Conservation (phyloP, 2,113 vertebrate species). For the Sylvietta virens region DNA sequence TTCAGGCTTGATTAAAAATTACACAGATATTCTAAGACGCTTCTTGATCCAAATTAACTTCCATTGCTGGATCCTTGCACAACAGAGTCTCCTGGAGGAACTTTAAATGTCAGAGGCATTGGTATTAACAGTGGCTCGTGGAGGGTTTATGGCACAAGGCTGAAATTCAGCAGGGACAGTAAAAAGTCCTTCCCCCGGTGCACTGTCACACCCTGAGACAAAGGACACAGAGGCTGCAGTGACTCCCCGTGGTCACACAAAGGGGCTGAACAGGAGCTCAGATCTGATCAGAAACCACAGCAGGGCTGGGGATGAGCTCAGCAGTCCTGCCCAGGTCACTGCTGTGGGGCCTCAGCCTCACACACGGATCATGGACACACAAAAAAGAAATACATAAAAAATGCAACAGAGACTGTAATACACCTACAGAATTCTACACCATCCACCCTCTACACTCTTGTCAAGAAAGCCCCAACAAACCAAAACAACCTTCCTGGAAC, state of each 20-base stretch:
- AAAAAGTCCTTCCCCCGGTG: not conserved
- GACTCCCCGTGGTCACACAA: conserved; percentile 1
- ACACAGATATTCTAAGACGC: not conserved
- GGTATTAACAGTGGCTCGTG: not conserved
- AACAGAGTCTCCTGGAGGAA: not conserved
- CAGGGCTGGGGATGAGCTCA: not conserved
- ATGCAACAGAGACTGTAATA: not conserved
- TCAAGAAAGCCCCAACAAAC: not conserved
- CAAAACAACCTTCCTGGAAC: not conserved
- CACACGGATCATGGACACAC: not conserved
- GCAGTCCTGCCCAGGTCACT: not conserved
- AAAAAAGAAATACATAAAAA: not conserved
- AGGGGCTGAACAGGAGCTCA: not conserved
- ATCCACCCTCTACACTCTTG: not conserved
- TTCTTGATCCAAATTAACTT: conserved; percentile 21
- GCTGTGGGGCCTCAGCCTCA: not conserved
- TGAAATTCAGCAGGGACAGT: not conserved
- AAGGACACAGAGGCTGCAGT: not conserved
- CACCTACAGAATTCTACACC: not conserved
- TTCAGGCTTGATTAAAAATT: not conserved
- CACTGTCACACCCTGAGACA: not conserved
- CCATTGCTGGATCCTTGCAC: not conserved
- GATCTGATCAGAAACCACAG: not conserved
- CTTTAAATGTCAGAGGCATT: not conserved
- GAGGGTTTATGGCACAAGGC: not conserved